Conservation (phyloP, 2,888 invertebrate species). For the Polydesmus complanatus region DNA sequence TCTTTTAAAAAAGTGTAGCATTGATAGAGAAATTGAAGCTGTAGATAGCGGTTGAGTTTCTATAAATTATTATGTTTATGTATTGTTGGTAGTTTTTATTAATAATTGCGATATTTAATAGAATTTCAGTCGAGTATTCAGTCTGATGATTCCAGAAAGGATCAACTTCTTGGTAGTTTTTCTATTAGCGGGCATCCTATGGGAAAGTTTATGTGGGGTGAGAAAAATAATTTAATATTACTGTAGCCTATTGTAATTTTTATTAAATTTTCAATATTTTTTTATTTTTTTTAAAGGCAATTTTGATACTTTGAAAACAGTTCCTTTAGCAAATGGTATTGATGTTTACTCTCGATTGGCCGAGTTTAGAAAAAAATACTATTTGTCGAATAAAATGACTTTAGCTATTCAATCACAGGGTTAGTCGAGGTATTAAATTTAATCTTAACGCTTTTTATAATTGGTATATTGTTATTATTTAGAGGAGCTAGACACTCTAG, state of each 20-base stretch:
- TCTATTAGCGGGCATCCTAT: conserved; percentile 51
- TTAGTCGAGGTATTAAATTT: conserved; percentile 13
- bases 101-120: conserved; percentile 26
- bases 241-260: not conserved
- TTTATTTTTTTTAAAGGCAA: conserved; percentile 25
- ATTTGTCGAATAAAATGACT: conserved; percentile 78
- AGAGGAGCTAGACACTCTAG: conserved; percentile 42
- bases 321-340: conserved; percentile 25
- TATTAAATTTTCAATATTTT: not conserved
- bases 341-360: conserved; percentile 51
- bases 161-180: conserved; percentile 56
- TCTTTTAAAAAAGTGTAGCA: conserved; percentile 66
- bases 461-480: conserved; percentile 5
- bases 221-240: conserved; percentile 35
- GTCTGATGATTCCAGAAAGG: conserved; percentile 57
- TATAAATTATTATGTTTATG: conserved; percentile 19
- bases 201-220: conserved; percentile 72
- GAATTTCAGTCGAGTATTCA: conserved; percentile 70
- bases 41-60: conserved; percentile 79
- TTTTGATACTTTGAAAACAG: conserved; percentile 25
- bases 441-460: not conserved
- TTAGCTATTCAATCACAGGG: conserved; percentile 54
- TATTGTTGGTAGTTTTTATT: not conserved
- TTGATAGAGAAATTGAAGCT: conserved; percentile 72
- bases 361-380: conserved; percentile 59